phyloP scores from a whole-genome alignment of 53 echinoderm and acorn worm species.

The Arbacia lixula region DNA sequence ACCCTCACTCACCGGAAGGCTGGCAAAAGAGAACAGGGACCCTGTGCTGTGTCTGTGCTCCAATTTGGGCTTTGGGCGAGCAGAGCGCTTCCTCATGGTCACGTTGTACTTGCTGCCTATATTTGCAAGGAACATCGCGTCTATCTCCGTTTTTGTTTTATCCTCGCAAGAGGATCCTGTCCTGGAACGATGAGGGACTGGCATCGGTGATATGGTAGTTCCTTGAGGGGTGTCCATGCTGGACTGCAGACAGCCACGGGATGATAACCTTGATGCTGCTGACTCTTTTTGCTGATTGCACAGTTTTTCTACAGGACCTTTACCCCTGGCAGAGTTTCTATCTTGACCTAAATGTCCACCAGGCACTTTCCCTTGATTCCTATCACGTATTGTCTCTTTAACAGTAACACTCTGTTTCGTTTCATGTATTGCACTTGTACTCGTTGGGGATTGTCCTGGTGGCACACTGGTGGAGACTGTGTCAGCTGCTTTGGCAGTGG shows the following conservation, averaged over 20 bases:
- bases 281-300: neutral
- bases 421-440: neutral
- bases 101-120: conserved; percentile 25
- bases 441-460: neutral
- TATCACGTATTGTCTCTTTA: neutral
- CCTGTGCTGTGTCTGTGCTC: conserved; percentile 52
- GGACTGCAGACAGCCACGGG: neutral
- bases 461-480: neutral
- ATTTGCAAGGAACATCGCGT: neutral
- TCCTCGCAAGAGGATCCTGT: neutral
- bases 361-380: neutral
- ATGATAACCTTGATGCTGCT: neutral
- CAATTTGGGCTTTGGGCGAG: neutral
- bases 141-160: neutral
- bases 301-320: neutral
- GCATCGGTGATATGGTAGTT: too few relatives aligned
- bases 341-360: neutral
- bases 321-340: neutral
- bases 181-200: neutral
- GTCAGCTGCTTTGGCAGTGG: too few relatives aligned
- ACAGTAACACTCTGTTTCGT: too few relatives aligned
- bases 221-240: neutral
- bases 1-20: neutral
- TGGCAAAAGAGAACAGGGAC: conserved; percentile 29
- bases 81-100: neutral